Conservation (phyloP, 2,888 invertebrate genomes). For the Protodeltote pygarga region DNA sequence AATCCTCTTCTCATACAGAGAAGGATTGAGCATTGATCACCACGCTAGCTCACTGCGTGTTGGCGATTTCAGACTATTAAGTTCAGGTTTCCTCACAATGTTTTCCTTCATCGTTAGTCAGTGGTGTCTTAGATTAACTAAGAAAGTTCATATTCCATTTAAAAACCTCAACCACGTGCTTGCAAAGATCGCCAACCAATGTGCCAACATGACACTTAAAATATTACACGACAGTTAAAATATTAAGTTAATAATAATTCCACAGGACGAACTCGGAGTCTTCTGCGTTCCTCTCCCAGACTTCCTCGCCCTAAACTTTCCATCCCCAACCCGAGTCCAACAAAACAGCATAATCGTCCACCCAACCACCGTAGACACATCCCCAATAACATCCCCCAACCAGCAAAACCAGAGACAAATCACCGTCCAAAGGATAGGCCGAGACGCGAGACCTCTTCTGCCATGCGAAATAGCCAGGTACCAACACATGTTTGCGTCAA, state of each 20-base stretch:
- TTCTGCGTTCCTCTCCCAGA: conserved; percentile 80
- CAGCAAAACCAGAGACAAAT: conserved; percentile 75
- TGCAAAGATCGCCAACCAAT: too few relatives aligned
- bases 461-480: conserved; percentile 83
- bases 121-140: too few relatives aligned
- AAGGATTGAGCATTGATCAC: too few relatives aligned
- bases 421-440: conserved; percentile 86
- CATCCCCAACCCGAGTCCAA: conserved; percentile 55
- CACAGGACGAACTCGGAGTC: conserved; percentile 80
- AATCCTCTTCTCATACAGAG: too few relatives aligned
- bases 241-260: conserved; percentile 11
- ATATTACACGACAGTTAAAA: too few relatives aligned
- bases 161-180: too few relatives aligned
- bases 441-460: conserved; percentile 85
- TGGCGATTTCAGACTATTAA: too few relatives aligned
- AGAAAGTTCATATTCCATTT: too few relatives aligned
- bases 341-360: conserved; percentile 62
- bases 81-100: too few relatives aligned
- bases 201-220: too few relatives aligned
- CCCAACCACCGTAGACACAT: conserved; percentile 53
- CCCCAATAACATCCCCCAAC: conserved; percentile 52
- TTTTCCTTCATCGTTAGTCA: too few relatives aligned
- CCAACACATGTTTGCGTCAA: conserved; percentile 77
- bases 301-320: conserved; percentile 73
- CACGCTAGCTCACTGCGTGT: too few relatives aligned